Evolutionary conservation across 2,888 invertebrate genomes (phyloP), one percentile per base, ranked within the genome.

Genomic region (Athalia rosae): DNA sequence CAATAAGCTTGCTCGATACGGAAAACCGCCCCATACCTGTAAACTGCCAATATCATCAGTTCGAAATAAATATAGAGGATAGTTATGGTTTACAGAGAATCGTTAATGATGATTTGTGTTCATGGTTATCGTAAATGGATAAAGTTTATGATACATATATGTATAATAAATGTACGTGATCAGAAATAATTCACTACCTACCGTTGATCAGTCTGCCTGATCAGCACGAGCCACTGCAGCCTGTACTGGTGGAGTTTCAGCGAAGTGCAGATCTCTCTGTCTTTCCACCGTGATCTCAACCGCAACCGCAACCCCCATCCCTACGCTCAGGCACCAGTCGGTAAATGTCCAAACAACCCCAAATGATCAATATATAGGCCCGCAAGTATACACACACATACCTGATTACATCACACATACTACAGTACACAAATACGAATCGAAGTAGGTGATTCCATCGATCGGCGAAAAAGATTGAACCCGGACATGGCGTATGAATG

Each of bases 1-100:
- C 71, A 71, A 71, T 71, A 58, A 71, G 71, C 71, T 71, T 58
- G 71, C 71, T 71, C 56, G 71, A 58, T 71, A 71, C 71, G 71
- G 58, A 71, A 71, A 71, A 71, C 58, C 56, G 71, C 71, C 71
- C 71, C 71, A 71, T 71, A 71, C 71, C 71, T 71, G 71, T 71
- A 58, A 71, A 71, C 71, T 71, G 56, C 71, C 71, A 71, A 71
- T 58, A 71, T 71, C 71, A 71, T 71, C 58, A 71, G 58, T 71
- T 71, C 71, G 43, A 71, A 71, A 71, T 45, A 71, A 58, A 43
- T 58, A 71, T 66, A 69, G 6, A 69, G 69, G n/a, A 67, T n/a
- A 50, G 43, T 41, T 45, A 69, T 71, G 58, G 7, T 58, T 71
- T 3, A 71, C 50, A 71, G 41, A 43, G 45, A 28, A 28, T 28